Evolutionary conservation across 2,113 vertebrate genomes (phyloP), one percentile per base, ranked within the genome.

Genomic region (Mormyrus lacerda): DNA sequence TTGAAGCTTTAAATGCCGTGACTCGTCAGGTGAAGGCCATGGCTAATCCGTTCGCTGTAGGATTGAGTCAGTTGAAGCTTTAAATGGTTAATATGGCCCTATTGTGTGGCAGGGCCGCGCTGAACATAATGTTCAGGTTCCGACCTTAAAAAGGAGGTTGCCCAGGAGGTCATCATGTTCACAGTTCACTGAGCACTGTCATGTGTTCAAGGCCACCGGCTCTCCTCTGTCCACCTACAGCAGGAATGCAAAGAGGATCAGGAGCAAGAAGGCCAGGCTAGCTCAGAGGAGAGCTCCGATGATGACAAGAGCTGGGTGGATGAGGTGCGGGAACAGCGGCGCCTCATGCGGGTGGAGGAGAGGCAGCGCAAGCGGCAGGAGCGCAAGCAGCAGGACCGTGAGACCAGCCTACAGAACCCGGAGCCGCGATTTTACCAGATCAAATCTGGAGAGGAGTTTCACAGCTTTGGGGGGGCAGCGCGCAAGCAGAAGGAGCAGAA

Each of bases 251-350:
- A 97, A 92, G 96, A 97, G 2, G 97, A 97, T 61, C 97, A 98
- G 91, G 98, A 99, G 90, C 95, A 92, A 4, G 98, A 99, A 95
- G 98, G 98, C 85, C 97, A 93, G 90, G 96, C 95, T 86, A 99
- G 98, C 93, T 98, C 98, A n/a, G 98, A 97, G 13, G 97, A 98
- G 91, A 97, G 97, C 93, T 99, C 98, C 44, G 97, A 98, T 85
- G 98, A 99, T 90, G 98, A 99, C 92, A 99, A 98, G 93, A 96
- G 93, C 93, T 99, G 98, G 98, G 98, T 99, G 91, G 96, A 98
- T 92, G 98, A 99, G 96, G 96, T 99, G 94, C 96, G 98, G 95
- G 97, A 97, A 94, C 98, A 99, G 96, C 96, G 96, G 91, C 95
- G 96, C 91, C 95, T 97, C 86, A 89, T 99, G 76, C 91, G 95